Percentiles rank a stretch among this genome's conserved stretches.
Conservation (phyloP, 2,797 vertebrate species). For the Paratrypauchen microcephalus region DNA sequence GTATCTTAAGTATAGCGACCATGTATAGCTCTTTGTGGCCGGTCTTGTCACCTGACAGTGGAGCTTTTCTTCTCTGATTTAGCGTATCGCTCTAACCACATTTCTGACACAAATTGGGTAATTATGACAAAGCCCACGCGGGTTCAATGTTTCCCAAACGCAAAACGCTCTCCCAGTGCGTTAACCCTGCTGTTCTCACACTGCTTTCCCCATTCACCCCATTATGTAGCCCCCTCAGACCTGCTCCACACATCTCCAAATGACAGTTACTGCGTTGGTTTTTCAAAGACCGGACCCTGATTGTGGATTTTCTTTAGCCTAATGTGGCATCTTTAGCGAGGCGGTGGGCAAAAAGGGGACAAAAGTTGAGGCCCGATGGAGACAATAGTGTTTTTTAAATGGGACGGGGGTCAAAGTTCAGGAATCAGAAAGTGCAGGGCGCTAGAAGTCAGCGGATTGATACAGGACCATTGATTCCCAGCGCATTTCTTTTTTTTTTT, state of each 20-base stretch:
- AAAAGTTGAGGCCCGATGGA: conserved; percentile 54
- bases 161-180: conserved; percentile 54
- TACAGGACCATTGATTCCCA: conserved; percentile 82
- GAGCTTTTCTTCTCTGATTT: conserved; percentile 72
- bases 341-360: conserved; percentile 47
- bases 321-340: conserved; percentile 74
- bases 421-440: conserved; percentile 84
- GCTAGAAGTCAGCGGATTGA: conserved; percentile 86
- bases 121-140: conserved; percentile 79
- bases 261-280: conserved; percentile 72
- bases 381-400: conserved; percentile 72
- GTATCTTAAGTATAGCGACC: neutral
- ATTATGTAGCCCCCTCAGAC: conserved; percentile 73
- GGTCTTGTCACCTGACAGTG: conserved; percentile 67
- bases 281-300: conserved; percentile 65
- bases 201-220: conserved; percentile 66
- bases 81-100: conserved; percentile 77
- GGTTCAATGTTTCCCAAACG: conserved; percentile 77
- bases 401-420: conserved; percentile 77
- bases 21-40: conserved; percentile 41
- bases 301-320: conserved; percentile 79
- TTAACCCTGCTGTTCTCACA: conserved; percentile 40
- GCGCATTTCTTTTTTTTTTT: conserved; percentile 46
- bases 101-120: conserved; percentile 82
- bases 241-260: conserved; percentile 80